Percentiles rank a stretch among this genome's conserved stretches.
Evolutionary conservation across 2,888 invertebrate genomes (phyloP).

Genomic region (Encarsia formosa): DNA sequence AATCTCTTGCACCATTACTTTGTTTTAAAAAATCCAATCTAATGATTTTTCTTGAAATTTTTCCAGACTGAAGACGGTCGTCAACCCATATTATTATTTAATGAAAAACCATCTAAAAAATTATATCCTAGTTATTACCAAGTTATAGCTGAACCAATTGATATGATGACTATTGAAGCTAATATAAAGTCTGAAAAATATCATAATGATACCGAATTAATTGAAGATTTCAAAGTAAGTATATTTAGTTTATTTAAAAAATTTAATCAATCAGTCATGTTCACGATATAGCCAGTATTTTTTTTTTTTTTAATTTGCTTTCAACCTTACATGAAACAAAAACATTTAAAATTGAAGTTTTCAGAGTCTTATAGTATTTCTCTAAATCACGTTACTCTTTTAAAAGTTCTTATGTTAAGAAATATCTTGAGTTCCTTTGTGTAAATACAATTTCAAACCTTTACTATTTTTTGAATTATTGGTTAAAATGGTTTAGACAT

Average conservation of each 20-base stretch:
- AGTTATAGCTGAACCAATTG: conserved; percentile 89
- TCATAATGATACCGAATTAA: conserved; percentile 57
- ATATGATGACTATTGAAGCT: conserved; percentile 88
- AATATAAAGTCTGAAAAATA: conserved; percentile 77
- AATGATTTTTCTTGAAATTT: too few relatives aligned
- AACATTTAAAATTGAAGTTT: too few relatives aligned
- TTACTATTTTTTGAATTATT: too few relatives aligned
- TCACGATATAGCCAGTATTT: background rate
- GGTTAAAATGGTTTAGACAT: too few relatives aligned
- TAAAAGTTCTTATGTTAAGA: too few relatives aligned
- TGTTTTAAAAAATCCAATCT: too few relatives aligned
- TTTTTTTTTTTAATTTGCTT: background rate
- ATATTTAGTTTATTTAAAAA: background rate
- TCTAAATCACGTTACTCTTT: too few relatives aligned
- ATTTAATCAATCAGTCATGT: background rate
- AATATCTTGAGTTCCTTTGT: too few relatives aligned
- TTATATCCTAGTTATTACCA: conserved; percentile 94
- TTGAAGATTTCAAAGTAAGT: conserved; percentile 59
- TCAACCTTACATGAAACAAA: too few relatives aligned
- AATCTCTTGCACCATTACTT: background rate
- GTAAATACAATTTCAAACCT: too few relatives aligned
- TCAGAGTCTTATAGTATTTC: too few relatives aligned
- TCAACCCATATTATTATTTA: conserved; percentile 85
- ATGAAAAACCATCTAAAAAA: conserved; percentile 94
- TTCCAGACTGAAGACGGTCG: conserved; percentile 69